Percentiles rank a stretch among this genome's conserved stretches.
Evolutionary conservation across 2,113 vertebrate species (phyloP).

Genomic region (Psittacara wagleri): DNA sequence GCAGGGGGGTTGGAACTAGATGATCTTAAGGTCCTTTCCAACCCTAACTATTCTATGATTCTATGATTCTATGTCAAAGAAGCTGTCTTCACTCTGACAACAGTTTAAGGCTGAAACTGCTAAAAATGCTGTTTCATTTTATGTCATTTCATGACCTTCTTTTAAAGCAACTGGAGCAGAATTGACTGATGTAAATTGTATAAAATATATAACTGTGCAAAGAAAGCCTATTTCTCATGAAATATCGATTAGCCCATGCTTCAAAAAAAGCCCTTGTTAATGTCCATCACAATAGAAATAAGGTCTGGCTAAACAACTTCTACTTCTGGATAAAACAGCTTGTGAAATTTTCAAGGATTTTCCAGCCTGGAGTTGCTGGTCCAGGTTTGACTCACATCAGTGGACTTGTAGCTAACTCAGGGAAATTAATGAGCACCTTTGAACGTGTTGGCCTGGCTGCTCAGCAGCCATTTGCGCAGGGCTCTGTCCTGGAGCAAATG

Average conservation of each 20-base stretch:
- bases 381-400: not conserved
- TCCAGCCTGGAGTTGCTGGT: not conserved
- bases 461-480: not conserved
- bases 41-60: too few species aligned
- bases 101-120: slow-evolving; percentile 1
- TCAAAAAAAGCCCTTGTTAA: not conserved
- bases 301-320: not conserved
- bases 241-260: not conserved
- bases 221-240: not conserved
- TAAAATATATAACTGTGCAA: not conserved
- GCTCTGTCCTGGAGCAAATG: not conserved
- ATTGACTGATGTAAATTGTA: not conserved
- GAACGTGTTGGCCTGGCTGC: not conserved
- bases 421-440: not conserved
- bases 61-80: not conserved
- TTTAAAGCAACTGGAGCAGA: slow-evolving; percentile 21
- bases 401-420: not conserved
- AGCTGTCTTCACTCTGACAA: slow-evolving; percentile 14
- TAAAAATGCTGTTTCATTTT: slow-evolving; percentile 9
- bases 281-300: not conserved
- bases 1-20: too few species aligned
- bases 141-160: not conserved
- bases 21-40: too few species aligned
- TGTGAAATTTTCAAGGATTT: not conserved
- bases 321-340: not conserved